Base-by-base conservation (phyloP, 2,797 vertebrate genomes). In the Antennarius maculatus region DNA sequence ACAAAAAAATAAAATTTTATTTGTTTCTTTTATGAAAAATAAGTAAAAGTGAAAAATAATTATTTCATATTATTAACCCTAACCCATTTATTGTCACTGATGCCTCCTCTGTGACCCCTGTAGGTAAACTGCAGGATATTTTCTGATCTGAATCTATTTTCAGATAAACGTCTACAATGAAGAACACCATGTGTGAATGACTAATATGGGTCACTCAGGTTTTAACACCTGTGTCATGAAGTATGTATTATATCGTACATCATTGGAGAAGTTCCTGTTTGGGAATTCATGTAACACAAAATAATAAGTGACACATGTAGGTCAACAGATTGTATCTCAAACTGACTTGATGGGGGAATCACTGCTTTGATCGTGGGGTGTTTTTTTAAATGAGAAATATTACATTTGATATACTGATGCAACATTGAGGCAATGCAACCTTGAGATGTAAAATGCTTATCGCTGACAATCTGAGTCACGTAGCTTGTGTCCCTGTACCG, bases 361-460 rank as follows among this genome's bases (percentile, higher is more conserved):
- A 60, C 67, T 68, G 67, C 86, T 90, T 90, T 91, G 86, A 90
- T 89, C 86, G 69, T 66, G 66, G 37, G 42, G 59, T 42, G 66
- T 76, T 59, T 80, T 80, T 87, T 73, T 84, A 79, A 79, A 91
- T 89, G 86, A 88, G 86, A 81, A 72, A 86, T 84, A 91, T 89
- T 83, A 83, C 76, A 84, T 78, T 79, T 87, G 79, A 88, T 86
- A 86, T 59, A 86, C 71, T 88, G 87, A 91, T 15, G 90, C 85
- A 90, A 90, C 56, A 6, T 5, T 84, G 82, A 82, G 29, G 79
- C 84, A 89, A 91, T 3, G 15, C 69, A 83, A 76, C 58, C 53
- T 75, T 63, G 72, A 81, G 80, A 84, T 77, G 77, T 80, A 83
- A 89, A 89, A 86, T 77, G 82, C 81, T 89, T 79, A 89, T 89